Conservation (phyloP, 2,888 invertebrate species). For the Malacosoma neustria region DNA sequence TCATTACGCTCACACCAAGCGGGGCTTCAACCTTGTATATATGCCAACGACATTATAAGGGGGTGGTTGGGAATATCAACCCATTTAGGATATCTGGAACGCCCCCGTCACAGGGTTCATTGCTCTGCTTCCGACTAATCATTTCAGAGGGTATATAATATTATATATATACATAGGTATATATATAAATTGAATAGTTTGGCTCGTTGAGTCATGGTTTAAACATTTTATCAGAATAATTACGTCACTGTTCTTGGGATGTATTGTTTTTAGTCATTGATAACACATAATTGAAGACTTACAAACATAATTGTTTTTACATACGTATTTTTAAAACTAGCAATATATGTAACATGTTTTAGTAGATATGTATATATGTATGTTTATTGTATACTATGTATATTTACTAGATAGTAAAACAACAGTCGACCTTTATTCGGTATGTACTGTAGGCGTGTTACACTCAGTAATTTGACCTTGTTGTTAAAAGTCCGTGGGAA, state of each 20-base stretch:
- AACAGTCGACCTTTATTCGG: constrained; percentile 9
- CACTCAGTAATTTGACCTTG: constrained; percentile 29
- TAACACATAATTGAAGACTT: no score
- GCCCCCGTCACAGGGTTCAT: constrained; percentile 32
- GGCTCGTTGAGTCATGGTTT: no score
- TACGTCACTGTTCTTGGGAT: no score
- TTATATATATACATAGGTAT: neutral
- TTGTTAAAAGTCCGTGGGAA: constrained; percentile 49
- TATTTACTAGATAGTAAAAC: neutral
- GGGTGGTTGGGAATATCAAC: constrained; percentile 31
- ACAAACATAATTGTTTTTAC: no score
- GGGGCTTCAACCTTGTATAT: neutral
- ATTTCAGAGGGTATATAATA: constrained; percentile 17
- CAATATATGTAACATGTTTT: no score
- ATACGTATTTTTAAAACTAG: no score
- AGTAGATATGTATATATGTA: no score
- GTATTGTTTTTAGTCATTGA: no score
- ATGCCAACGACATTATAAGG: constrained; percentile 6
- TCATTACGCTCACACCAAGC: neutral
- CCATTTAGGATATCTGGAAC: constrained; percentile 33
- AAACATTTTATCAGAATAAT: no score
- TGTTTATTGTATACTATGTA: no score
- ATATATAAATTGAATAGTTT: neutral
- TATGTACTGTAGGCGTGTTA: constrained; percentile 11
- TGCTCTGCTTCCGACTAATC: constrained; percentile 22